These are phyloP conservation scores for Troglohyphantes excavatus DNA, from an alignment of 2,888 invertebrate species.

Conservation along the genomic window DNA sequence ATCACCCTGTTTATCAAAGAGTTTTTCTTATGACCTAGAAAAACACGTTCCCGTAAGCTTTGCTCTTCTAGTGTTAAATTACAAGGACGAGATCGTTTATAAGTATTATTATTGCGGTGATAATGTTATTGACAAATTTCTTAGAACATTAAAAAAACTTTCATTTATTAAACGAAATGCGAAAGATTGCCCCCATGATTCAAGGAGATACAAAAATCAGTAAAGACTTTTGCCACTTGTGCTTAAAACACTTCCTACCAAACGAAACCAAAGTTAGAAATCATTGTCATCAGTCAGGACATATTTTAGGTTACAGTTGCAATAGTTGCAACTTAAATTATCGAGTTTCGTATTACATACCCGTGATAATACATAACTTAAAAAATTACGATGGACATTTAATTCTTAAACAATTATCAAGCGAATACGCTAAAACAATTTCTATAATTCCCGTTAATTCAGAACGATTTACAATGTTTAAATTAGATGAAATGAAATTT, in stretches of 20 bases:
- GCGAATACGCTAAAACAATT: neutral
- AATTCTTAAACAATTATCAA: neutral
- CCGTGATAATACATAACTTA: constrained; percentile 16
- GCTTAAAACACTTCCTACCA: neutral
- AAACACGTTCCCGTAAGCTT: neutral
- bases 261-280: neutral
- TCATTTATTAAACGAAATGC: constrained; percentile 7
- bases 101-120: constrained; percentile 16
- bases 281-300: neutral
- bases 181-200: neutral
- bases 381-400: neutral
- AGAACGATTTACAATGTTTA: constrained; percentile 8
- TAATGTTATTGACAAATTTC: neutral
- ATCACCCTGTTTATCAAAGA: neutral
- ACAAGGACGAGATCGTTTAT: neutral
- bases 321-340: constrained; percentile 8
- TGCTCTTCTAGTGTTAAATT: neutral
- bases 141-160: neutral
- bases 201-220: neutral
- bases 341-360: neutral
- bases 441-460: constrained; percentile 6
- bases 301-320: neutral
- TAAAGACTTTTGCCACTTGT: neutral
- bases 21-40: neutral
- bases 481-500: constrained; percentile 14